A percentile compares a stretch with the other conserved stretches of the same genome.
These are phyloP conservation scores for Drosophila hydei DNA, from an alignment of 1,140 invertebrate species.

Conservation along the genomic window DNA sequence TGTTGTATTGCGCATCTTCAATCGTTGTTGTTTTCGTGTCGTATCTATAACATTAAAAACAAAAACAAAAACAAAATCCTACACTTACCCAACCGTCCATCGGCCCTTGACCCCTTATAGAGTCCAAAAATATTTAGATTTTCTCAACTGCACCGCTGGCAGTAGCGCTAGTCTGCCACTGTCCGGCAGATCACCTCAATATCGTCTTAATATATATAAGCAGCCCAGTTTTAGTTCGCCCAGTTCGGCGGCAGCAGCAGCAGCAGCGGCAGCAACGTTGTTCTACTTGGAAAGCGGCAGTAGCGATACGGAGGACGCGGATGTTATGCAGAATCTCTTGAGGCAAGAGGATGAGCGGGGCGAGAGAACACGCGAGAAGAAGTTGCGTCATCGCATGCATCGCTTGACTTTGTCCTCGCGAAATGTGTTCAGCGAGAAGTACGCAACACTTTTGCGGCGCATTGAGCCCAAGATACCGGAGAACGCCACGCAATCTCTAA, in stretches of 20 bases:
- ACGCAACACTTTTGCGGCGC: slow-evolving; percentile 83
- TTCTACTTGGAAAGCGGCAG: slow-evolving; percentile 71
- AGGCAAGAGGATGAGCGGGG: slow-evolving; percentile 86
- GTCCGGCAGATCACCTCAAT: slow-evolving; percentile 54
- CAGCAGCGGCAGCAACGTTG: slow-evolving; percentile 59
- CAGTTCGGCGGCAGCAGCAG: slow-evolving; percentile 48
- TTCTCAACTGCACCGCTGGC: slow-evolving; percentile 65
- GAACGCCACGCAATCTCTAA: slow-evolving; percentile 68
- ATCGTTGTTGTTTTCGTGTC: slow-evolving; percentile 53
- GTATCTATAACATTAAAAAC: slow-evolving; percentile 43
- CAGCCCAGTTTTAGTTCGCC: slow-evolving; percentile 46
- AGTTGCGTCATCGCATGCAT: slow-evolving; percentile 85
- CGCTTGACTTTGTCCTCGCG: slow-evolving; percentile 86
- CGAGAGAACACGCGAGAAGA: slow-evolving; percentile 74
- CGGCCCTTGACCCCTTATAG: slow-evolving; percentile 36
- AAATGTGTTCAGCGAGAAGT: slow-evolving; percentile 85
- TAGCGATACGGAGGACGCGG: slow-evolving; percentile 69
- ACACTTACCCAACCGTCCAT: slow-evolving; percentile 13
- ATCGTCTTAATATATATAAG: slow-evolving; percentile 63
- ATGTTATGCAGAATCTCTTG: slow-evolving; percentile 83
- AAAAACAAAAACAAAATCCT: slow-evolving; percentile 8
- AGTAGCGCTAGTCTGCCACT: slow-evolving; percentile 61
- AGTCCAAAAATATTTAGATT: slow-evolving; percentile 67
- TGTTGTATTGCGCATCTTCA: slow-evolving; percentile 55
- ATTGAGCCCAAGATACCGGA: slow-evolving; percentile 72